These are phyloP conservation scores for Drosophila leonis DNA, from an alignment of 2,888 invertebrate species.

Conservation along the genomic window DNA sequence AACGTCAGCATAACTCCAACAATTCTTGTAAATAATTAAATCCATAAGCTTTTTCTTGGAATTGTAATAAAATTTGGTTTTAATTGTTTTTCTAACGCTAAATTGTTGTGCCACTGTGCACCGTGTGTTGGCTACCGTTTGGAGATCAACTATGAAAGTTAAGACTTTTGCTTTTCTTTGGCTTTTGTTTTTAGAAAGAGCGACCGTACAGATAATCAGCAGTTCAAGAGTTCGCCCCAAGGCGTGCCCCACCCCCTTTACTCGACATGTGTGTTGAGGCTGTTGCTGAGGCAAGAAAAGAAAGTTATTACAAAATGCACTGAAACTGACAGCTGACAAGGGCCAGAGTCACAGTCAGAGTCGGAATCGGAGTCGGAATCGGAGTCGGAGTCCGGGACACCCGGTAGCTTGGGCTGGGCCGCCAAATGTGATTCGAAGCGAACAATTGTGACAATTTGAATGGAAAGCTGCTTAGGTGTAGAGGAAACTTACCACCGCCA, in stretches of 20 bases:
- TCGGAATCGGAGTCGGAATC: background rate
- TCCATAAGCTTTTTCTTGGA: background rate
- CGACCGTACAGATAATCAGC: constrained; percentile 63
- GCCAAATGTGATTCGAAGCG: constrained; percentile 43
- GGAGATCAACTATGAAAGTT: constrained; percentile 59
- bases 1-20: background rate
- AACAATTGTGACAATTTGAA: constrained; percentile 51
- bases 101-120: constrained; percentile 48
- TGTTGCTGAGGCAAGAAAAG: constrained; percentile 62
- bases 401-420: constrained; percentile 34
- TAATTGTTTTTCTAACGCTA: background rate
- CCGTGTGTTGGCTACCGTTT: constrained; percentile 54
- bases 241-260: constrained; percentile 14
- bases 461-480: background rate
- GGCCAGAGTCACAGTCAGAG: constrained; percentile 8
- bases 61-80: background rate
- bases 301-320: constrained; percentile 75
- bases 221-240: constrained; percentile 71
- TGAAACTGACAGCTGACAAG: constrained; percentile 70
- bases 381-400: constrained; percentile 23
- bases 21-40: constrained; percentile 1
- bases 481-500: constrained; percentile 81
- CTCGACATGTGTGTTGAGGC: constrained; percentile 41
- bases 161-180: constrained; percentile 67
- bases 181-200: constrained; percentile 71